phyloP scores from a whole-genome alignment of 2,113 vertebrate genomes.

The Burhinus oedicnemus region DNA sequence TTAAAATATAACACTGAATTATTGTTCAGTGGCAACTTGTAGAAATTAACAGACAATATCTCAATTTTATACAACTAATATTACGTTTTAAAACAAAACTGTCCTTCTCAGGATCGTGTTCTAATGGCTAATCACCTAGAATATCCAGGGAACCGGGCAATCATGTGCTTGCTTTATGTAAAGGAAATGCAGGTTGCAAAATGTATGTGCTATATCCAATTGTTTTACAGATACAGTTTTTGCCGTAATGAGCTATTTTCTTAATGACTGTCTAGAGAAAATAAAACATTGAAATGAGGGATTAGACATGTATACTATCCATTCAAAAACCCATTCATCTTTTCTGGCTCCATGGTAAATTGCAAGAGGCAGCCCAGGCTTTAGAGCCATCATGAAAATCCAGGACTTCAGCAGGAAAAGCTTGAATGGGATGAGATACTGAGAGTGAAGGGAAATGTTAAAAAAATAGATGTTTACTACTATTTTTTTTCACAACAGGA shows the following conservation, averaged over 20 bases:
- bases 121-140: background rate
- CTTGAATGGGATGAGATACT: background rate
- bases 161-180: background rate
- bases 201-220: background rate
- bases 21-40: no score
- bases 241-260: slow-evolving; percentile 35
- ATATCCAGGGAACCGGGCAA: background rate
- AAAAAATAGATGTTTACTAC: background rate
- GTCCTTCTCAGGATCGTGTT: background rate
- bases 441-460: background rate
- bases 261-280: slow-evolving; percentile 21
- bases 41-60: no score
- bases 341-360: background rate
- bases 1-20: no score
- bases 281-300: background rate
- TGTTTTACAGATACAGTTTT: background rate
- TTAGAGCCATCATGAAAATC: background rate
- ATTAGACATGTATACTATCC: background rate
- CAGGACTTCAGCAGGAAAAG: background rate
- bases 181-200: background rate
- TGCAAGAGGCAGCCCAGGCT: background rate
- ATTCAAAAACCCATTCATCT: slow-evolving; percentile 16
- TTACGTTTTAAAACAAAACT: background rate
- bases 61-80: background rate
- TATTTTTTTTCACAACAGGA: background rate